These are phyloP conservation scores for Diadophis punctatus DNA, from an alignment of 2,113 vertebrate genomes.

Conservation along the genomic window DNA sequence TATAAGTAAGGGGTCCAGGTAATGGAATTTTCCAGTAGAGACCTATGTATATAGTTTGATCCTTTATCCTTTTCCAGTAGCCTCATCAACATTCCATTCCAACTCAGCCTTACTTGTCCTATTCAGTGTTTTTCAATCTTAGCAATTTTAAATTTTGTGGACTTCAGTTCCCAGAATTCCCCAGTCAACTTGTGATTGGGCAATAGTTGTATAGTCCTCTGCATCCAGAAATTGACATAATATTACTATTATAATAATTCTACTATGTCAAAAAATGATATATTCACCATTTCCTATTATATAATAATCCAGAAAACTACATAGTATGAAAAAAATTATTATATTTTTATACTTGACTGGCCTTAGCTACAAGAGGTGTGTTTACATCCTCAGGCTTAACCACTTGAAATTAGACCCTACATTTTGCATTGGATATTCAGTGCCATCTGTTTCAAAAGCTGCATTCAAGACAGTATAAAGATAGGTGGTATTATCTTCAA, in stretches of 20 bases:
- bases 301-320: background rate
- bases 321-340: background rate
- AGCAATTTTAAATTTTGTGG: no score
- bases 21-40: background rate
- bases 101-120: background rate
- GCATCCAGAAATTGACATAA: background rate
- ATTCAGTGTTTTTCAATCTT: no score
- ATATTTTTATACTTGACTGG: background rate
- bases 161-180: no score
- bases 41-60: background rate
- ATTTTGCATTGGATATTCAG: no score
- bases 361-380: background rate
- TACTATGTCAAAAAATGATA: background rate
- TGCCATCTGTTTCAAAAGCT: no score
- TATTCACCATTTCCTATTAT: background rate
- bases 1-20: background rate
- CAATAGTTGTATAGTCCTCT: no score
- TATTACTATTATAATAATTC: background rate
- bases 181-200: no score
- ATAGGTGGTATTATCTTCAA: no score
- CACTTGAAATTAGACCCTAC: no score
- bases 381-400: background rate
- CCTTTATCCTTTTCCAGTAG: background rate
- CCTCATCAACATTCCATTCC: background rate
- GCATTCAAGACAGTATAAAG: no score